A percentile compares a stretch with the other conserved stretches of the same genome.
Conservation (phyloP, 1,140 invertebrate genomes). For the Zaprionus nigranus region DNA sequence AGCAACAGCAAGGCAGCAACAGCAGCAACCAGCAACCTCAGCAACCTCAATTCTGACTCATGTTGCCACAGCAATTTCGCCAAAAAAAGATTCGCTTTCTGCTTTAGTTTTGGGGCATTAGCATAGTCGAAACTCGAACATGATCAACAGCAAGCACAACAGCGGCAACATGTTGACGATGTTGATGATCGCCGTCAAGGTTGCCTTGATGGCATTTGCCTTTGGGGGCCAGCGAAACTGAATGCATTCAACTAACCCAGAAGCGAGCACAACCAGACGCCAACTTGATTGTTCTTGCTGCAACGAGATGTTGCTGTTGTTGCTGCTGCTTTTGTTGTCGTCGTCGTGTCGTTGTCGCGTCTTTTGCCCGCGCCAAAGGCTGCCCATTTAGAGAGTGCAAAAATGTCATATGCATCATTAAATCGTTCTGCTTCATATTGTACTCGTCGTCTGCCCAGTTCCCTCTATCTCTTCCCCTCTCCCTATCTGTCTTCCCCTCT, state of each 20-base stretch:
- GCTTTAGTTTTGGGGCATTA: not conserved
- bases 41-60: conserved; percentile 1
- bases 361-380: conserved; percentile 49
- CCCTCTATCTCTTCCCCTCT: not conserved
- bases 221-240: conserved; percentile 22
- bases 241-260: conserved; percentile 59
- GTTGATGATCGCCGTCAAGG: conserved; percentile 61
- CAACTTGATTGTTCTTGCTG: conserved; percentile 56
- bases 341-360: not conserved
- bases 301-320: conserved; percentile 26
- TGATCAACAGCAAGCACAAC: conserved; percentile 3
- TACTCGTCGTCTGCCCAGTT: conserved; percentile 40
- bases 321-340: conserved; percentile 28
- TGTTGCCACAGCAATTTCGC: not conserved
- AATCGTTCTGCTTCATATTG: conserved; percentile 83
- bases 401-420: conserved; percentile 84
- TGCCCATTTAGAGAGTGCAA: conserved; percentile 83
- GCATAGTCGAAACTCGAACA: not conserved
- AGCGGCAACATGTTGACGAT: conserved; percentile 14
- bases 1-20: not conserved
- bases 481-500: not conserved
- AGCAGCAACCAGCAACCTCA: not conserved
- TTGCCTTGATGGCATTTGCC: conserved; percentile 67
- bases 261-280: conserved; percentile 41
- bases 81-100: conserved; percentile 8